Evolutionary conservation across 2,797 vertebrate species (phyloP), one percentile per base, ranked within the genome.

Genomic region (Austrolebias charrua): DNA sequence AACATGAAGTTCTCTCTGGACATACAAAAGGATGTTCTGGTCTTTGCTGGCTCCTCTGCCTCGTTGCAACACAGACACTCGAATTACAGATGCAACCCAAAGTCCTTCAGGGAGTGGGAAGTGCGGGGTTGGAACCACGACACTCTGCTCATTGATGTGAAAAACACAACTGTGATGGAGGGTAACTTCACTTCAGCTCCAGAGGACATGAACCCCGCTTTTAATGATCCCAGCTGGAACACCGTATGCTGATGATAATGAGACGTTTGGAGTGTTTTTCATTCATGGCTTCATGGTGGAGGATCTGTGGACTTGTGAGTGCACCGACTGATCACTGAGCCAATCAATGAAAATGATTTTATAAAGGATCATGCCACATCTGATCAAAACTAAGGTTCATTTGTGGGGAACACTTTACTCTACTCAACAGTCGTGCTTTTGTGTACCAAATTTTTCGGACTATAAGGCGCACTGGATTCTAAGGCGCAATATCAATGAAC

Each of bases 41-140:
- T 58, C 60, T 55, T 2, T 8, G 60, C 61, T 55, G 81, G 70
- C 35, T 61, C 69, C 69, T 73, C 67, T 61, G 74, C 77, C 74
- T 75, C 3, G 18, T 65, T 66, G 80, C 63, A 87, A 81, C 79
- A 86, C 66, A 78, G 82, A 65, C 2, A 47, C 69, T 77, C 81
- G 80, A 85, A 86, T 90, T 88, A 89, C 71, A 69, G 82, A 77
- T 69, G 75, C 59, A 75, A 60, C 70, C 52, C 4, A 45, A 45
- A 48, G 61, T 71, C 84, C 81, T 75, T 40, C 38, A 13, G 5
- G 29, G 58, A 80, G 53, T 35, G 44, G 6, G 24, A 52, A 78
- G 60, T 33, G 43, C 8, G 44, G 44, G n/a, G 38, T 40, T 40
- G 44, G 44, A 71, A 69, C 55, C 72, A 45, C 47, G 57, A 74